phyloP scores from a whole-genome alignment of 2,797 vertebrate genomes.

The Micropoecilia bifurca region DNA sequence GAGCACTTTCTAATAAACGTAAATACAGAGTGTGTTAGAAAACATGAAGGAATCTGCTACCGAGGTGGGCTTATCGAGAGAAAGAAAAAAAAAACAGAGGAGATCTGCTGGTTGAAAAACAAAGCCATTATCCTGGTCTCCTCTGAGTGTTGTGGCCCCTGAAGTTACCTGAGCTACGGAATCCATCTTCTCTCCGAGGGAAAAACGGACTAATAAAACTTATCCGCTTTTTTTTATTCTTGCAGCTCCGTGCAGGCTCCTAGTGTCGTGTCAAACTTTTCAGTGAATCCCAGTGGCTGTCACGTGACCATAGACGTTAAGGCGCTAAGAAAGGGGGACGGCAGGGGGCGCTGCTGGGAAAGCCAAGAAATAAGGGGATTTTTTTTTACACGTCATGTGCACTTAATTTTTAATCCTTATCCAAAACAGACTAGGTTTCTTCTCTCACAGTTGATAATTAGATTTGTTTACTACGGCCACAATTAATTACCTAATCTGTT shows the following conservation, averaged over 20 bases:
- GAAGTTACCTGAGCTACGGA: conserved; percentile 64
- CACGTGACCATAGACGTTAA: conserved; percentile 68
- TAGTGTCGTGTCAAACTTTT: conserved; percentile 68
- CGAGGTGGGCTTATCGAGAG: background rate
- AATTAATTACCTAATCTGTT: background rate
- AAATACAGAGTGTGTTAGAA: background rate
- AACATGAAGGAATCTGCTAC: background rate
- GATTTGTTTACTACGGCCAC: background rate
- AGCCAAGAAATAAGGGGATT: background rate
- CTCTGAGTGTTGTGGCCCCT: background rate
- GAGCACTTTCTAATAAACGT: conserved; percentile 70
- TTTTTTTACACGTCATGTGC: too few relatives aligned
- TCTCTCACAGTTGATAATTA: background rate
- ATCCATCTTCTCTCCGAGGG: conserved; percentile 40
- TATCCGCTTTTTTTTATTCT: background rate
- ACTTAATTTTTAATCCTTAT: background rate
- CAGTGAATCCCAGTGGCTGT: conserved; percentile 16
- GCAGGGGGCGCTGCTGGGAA: conserved; percentile 25
- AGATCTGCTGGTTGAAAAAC: conserved; percentile 1
- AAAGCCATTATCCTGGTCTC: conserved; percentile 5
- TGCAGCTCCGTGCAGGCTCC: conserved; percentile 3
- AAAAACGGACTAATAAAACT: background rate
- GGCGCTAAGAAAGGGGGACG: background rate
- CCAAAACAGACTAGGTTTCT: background rate
- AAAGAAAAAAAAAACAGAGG: background rate